Evolutionary conservation across 1,140 invertebrate species (phyloP), one percentile per base, ranked within the genome.

Genomic region (Lepidurus arcticus): DNA sequence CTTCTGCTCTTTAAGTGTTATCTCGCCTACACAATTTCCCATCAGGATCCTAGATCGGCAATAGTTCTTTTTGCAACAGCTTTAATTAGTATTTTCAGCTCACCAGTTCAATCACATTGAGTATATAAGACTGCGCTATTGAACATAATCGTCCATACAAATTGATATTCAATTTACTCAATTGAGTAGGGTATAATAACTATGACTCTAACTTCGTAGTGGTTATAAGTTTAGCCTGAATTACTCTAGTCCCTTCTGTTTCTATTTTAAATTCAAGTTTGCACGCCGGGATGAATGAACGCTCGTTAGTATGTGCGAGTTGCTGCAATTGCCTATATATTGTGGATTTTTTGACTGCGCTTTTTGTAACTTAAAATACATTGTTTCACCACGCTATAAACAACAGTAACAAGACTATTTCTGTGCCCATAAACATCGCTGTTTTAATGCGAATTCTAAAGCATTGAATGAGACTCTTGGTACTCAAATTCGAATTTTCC

Each of bases 331-430:
- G 53, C 53, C 53, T 65, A 65, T 65, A 65, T 65, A 65, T 21
- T 65, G 53, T 65, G 53, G 53, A 65, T 65, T 65, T 65, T 65
- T 65, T 65, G 53, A 65, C 53, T 65, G 53, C 53, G 53, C 53
- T 65, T 65, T 65, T 65, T 65, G 53, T 65, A 65, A 65, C 53
- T 65, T 65, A 65, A 65, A 65, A 65, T 65, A 65, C 53, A 65
- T 65, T 65, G 53, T 65, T 34, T 65, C 53, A 65, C 53, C 53
- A 65, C 53, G 53, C 53, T 65, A 65, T n/a, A 65, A 13, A 21
- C 34, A 34, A 34, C 34, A 34, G 2, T 34, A 34, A 34, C 2
- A 34, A 3, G 34, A 34, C 34, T 34, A 34, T 34, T 3, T 34
- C 1, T 34, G 1, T 34, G 34, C 34, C 34, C 3, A 34, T 34